Base-by-base conservation (phyloP, 2,113 vertebrate species). In the Arenaria interpres region DNA sequence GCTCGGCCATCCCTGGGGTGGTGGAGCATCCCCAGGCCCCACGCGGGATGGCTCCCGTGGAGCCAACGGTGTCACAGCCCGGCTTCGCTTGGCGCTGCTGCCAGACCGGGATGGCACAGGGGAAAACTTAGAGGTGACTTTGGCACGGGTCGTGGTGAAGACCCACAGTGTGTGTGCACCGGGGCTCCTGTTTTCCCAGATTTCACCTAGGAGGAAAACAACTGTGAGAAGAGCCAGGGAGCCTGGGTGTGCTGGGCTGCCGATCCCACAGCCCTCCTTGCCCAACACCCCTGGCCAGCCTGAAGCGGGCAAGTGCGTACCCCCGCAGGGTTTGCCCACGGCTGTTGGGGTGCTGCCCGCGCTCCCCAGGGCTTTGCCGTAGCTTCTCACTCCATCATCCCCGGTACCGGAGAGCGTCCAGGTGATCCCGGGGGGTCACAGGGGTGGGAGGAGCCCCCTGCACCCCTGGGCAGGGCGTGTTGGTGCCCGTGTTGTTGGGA, bases 191-290 rank as follows among this genome's bases (percentile, higher is more conserved):
- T 53, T 90, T 90, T 50, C 89, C 89, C 23, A 79, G 46, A 50
- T 83, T 88, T 88, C 91, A 92, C 93, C 89, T 93, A 59, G 93
- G 96, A 95, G 96, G 96, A 96, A 93, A 83, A 0, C 96, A 95
- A 37, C 75, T 85, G 95, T 93, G 96, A 95, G 76, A 21, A 51
- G 33, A 95, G 93, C 91, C 91, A 86, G 85, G n/a, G 66, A 72
- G 57, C 18, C 66, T 59, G 95, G 89, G 85, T 83, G 91, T 88
- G 85, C 93, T 37, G 5, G 63, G 81, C 68, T 67, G 66, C 45
- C 3, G 20, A 33, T 30, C 66, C 37, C 7, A 1, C 56, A 32
- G 88, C 75, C 14, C 0, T 32, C 51, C 45, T 57, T 63, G 76
- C 85, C 8, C 17, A 32, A 9, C 11, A 30, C n/a, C 53, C 57